Percentiles rank a stretch among this genome's conserved stretches.
Evolutionary conservation across 2,113 vertebrate species (phyloP).

Genomic region (Lophius piscatorius): DNA sequence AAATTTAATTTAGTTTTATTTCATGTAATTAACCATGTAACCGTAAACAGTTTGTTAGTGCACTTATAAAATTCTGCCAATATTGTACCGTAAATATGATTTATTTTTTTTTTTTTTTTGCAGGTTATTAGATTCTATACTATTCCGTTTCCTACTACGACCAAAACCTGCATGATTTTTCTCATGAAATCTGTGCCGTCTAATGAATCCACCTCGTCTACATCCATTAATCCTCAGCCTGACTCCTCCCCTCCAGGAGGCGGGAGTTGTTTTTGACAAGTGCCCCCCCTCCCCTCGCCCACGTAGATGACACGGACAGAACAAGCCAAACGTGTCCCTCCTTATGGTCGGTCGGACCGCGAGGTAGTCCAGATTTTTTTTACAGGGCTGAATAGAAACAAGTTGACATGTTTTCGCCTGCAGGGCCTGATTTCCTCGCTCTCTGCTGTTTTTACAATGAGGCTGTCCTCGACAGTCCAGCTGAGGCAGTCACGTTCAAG

Average conservation of each 20-base stretch:
- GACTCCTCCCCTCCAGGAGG: constrained; percentile 53
- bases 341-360: constrained; percentile 53
- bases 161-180: too few species aligned
- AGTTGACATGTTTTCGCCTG: constrained; percentile 50
- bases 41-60: too few species aligned
- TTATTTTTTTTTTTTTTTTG: too few species aligned
- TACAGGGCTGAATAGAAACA: constrained; percentile 45
- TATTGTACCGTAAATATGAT: too few species aligned
- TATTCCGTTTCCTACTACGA: too few species aligned
- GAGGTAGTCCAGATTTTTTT: constrained; percentile 35
- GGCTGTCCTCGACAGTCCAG: constrained; percentile 53
- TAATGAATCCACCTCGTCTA: too few species aligned
- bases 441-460: constrained; percentile 71
- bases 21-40: too few species aligned
- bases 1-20: too few species aligned
- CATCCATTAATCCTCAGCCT: too few species aligned
- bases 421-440: constrained; percentile 57
- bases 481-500: constrained; percentile 50
- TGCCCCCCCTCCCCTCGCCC: constrained; percentile 25
- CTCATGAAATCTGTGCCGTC: too few species aligned
- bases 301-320: constrained; percentile 43
- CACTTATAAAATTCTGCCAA: too few species aligned
- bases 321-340: constrained; percentile 43
- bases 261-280: constrained; percentile 43
- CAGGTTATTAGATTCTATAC: too few species aligned